These are phyloP conservation scores for Pachliopta kotzebuea DNA, from an alignment of 2,888 invertebrate species.

Conservation along the genomic window DNA sequence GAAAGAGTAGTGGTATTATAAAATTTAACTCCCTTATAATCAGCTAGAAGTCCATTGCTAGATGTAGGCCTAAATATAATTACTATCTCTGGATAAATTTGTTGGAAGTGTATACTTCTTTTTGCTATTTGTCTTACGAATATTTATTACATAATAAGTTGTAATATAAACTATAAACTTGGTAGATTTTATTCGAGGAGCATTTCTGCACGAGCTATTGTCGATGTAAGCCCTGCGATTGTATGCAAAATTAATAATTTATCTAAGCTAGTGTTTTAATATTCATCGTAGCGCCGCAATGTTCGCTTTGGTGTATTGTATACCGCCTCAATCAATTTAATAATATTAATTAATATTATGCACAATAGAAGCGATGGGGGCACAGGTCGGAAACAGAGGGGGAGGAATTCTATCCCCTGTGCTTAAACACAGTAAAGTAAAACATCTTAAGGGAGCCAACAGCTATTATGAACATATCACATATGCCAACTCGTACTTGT, in stretches of 20 bases:
- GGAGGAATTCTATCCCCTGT: too few relatives aligned
- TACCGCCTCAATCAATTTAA: conserved; percentile 28
- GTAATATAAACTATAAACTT: conserved; percentile 32
- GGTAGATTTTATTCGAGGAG: conserved; percentile 39
- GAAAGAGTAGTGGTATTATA: too few relatives aligned
- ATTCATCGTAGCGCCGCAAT: conserved; percentile 37
- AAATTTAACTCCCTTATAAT: too few relatives aligned
- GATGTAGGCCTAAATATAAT: too few relatives aligned
- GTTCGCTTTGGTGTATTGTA: conserved; percentile 41
- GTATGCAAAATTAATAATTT: conserved; percentile 61
- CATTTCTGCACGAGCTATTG: conserved; percentile 63
- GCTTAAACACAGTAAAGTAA: too few relatives aligned
- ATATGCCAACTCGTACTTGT: too few relatives aligned
- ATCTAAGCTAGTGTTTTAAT: conserved; percentile 45
- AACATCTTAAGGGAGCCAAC: too few relatives aligned
- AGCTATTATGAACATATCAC: too few relatives aligned
- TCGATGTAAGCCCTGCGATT: conserved; percentile 49
- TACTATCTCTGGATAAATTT: too few relatives aligned
- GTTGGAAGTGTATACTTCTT: too few relatives aligned
- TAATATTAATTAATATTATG: conserved; percentile 21
- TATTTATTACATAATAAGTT: conserved; percentile 39
- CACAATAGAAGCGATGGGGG: neutral
- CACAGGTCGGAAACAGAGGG: too few relatives aligned
- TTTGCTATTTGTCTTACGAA: neutral
- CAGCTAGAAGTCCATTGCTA: too few relatives aligned